Conservation (phyloP, 2,113 vertebrate genomes). For the Probosciger aterrimus region DNA sequence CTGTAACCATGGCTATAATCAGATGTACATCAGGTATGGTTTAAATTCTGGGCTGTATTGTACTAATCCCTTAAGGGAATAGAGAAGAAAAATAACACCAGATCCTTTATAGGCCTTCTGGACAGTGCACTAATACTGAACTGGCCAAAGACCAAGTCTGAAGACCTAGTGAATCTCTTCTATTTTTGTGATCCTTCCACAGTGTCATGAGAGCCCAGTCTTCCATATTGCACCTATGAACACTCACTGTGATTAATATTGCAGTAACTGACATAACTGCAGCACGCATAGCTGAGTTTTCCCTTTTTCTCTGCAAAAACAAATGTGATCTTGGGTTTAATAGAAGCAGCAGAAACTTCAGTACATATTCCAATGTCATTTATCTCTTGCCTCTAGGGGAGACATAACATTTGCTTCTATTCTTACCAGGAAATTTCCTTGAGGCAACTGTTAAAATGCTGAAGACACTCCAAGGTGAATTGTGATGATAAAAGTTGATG, state of each 20-base stretch:
- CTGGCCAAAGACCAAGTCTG: not conserved
- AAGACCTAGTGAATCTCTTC: not conserved
- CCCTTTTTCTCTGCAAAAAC: not conserved
- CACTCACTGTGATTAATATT: not conserved
- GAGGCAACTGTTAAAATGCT: constrained; percentile 39
- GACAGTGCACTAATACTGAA: not conserved
- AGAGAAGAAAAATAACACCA: not conserved
- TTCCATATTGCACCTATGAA: not conserved
- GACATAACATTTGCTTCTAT: constrained; percentile 21
- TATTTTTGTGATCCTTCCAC: rapidly evolving
- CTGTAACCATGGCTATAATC: not conserved
- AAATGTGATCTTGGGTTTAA: not conserved
- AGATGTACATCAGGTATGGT: not conserved
- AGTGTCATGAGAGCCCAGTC: rapidly evolving
- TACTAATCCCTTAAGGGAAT: not conserved
- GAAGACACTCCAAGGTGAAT: constrained; percentile 41
- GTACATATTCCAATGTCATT: not conserved
- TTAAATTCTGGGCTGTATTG: not conserved
- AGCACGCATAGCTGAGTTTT: not conserved
- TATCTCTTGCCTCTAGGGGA: constrained; percentile 39
- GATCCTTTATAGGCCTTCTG: not conserved
- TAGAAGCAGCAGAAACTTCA: not conserved
- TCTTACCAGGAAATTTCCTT: constrained; percentile 33
- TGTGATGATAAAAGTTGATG: not conserved
- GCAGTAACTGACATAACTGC: not conserved